Percentiles rank a stretch among this genome's conserved stretches.
phyloP scores from a whole-genome alignment of 2,113 vertebrate genomes.

The Trichomycterus rosablanca region DNA sequence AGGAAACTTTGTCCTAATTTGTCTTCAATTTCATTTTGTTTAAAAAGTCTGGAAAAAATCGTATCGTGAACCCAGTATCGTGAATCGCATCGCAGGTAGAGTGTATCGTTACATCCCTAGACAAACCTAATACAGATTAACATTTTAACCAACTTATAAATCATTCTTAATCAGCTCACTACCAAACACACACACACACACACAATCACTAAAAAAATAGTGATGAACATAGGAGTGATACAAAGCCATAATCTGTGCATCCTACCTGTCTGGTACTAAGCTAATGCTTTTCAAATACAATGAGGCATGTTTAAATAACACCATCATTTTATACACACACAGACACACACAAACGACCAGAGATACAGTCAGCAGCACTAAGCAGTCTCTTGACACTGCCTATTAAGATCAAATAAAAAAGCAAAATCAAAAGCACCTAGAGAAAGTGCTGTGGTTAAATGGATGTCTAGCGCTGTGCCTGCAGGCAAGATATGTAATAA shows the following conservation, averaged over 20 bases:
- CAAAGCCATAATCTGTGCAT: constrained; percentile 51
- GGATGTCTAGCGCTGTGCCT: constrained; percentile 13
- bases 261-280: constrained; percentile 39
- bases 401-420: constrained; percentile 14
- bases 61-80: no score
- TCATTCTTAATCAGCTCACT: constrained; percentile 66
- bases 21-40: no score
- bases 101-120: no score
- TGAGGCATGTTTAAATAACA: constrained; percentile 23
- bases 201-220: constrained; percentile 60
- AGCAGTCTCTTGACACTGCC: constrained; percentile 8
- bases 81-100: no score
- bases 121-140: constrained; percentile 55
- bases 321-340: constrained; percentile 7
- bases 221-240: no score
- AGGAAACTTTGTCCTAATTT: no score
- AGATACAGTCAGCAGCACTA: constrained; percentile 13
- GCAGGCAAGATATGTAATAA: constrained; percentile 10
- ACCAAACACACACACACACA: constrained; percentile 43
- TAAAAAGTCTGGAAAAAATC: no score
- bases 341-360: neutral
- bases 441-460: constrained; percentile 6
- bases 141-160: constrained; percentile 64
- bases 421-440: neutral
- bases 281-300: constrained; percentile 25